Evolutionary conservation across 2,113 vertebrate genomes (phyloP), one percentile per base, ranked within the genome.

Genomic region (Euleptes europaea): DNA sequence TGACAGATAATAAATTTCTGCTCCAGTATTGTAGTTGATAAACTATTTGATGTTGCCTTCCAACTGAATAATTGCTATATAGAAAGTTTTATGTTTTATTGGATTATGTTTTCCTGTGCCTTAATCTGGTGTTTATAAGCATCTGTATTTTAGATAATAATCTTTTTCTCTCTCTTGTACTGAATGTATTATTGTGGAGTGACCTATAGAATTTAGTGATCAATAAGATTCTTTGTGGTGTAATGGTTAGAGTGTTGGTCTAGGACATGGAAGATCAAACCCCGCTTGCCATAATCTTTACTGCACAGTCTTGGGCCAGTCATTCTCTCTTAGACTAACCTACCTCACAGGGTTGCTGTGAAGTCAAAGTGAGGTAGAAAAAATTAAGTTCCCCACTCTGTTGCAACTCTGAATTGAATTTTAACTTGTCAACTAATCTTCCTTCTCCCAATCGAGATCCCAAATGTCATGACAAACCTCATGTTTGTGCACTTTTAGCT

Each of bases 31-130:
- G 63, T 71, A 49, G 67, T 86, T 85, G 63, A 89, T 88, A 88
- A 35, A 66, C 54, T 76, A 70, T 85, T 84, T 91, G 93, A 77
- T 38, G 49, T 69, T 90, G 81, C 78, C 71, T 88, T 90, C 71
- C 35, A 63, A 89, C 74, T 91, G 82, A 94, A 93, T 91, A 87
- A 91, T 92, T 91, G 3, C 92, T 91, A 74, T 88, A 75, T 35
- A 3, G 4, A 88, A 82, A 31, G 49, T 82, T 69, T 74, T 77
- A 80, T 14, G 3, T 72, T 89, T 84, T 23, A 44, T n/a, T 86
- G 80, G 86, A 70, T 84, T 60, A 54, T 26, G 42, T 83, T 88
- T 88, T 80, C 54, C 12, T 83, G 2, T 78, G 74, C 60, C 47
- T 42, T 71, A 42, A 84, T 83, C 12, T 7, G 51, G 38, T 33